Evolutionary conservation across 2,888 invertebrate genomes (phyloP).

Genomic region (Diaphora mendica): DNA sequence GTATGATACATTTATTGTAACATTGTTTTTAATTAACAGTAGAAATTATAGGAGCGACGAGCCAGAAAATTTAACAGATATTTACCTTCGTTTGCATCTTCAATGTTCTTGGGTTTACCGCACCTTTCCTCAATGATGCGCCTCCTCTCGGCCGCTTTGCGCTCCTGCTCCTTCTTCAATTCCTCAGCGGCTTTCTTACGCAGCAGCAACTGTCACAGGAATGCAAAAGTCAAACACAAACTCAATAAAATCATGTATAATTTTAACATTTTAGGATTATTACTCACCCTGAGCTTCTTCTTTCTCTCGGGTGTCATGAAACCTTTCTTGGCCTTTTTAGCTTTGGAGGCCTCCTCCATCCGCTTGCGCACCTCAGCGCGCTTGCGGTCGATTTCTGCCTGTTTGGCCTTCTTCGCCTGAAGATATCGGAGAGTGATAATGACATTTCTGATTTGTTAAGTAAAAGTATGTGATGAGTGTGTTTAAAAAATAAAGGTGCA

Average conservation of each 20-base stretch:
- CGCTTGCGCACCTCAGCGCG: conserved; percentile 99
- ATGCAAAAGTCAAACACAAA: conserved; percentile 13
- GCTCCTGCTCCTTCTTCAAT: conserved; percentile 99
- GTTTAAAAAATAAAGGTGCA: conserved; percentile 1
- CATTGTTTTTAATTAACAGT: conserved; percentile 3
- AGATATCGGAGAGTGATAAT: conserved; percentile 69
- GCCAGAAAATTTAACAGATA: conserved; percentile 28
- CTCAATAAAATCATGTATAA: neutral
- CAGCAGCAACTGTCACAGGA: conserved; percentile 93
- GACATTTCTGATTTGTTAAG: conserved; percentile 27
- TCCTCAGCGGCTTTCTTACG: conserved; percentile 99
- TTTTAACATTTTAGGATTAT: neutral
- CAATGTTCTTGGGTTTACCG: conserved; percentile 95
- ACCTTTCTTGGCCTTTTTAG: conserved; percentile 99
- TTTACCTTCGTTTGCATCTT: conserved; percentile 97
- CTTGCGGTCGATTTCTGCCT: conserved; percentile 99
- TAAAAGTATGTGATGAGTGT: conserved; percentile 25
- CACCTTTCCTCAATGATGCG: conserved; percentile 98
- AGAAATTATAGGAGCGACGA: conserved; percentile 1
- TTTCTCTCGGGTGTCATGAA: conserved; percentile 99
- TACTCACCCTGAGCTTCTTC: conserved; percentile 99
- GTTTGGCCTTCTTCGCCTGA: conserved; percentile 98
- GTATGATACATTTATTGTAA: conserved; percentile 12
- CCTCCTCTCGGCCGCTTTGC: conserved; percentile 99
- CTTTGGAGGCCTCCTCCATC: conserved; percentile 99